Evolutionary conservation across 1,140 invertebrate genomes (phyloP).

Genomic region (Caenorhabditis brenneri): DNA sequence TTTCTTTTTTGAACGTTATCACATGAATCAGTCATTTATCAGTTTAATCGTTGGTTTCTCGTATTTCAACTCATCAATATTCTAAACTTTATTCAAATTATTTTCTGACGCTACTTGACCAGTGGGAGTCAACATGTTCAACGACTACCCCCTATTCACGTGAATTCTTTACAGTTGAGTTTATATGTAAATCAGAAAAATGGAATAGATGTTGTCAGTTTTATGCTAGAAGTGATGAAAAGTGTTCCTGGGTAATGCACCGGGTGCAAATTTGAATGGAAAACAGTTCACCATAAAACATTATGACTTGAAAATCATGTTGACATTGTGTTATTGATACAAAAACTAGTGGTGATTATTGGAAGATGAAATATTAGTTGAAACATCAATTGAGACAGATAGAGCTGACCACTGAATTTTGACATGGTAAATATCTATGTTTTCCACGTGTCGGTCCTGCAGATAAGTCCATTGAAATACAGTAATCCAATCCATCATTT

Average conservation of each 20-base stretch:
- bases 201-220: background rate
- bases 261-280: conserved; percentile 4
- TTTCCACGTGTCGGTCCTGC: background rate
- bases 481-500: background rate
- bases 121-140: background rate
- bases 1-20: too few relatives aligned
- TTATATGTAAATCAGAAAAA: background rate
- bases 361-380: background rate
- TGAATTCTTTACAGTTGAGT: background rate
- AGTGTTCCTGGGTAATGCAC: background rate
- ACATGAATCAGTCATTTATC: background rate
- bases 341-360: background rate
- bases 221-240: background rate
- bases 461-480: background rate
- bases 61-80: background rate
- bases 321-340: background rate
- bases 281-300: background rate
- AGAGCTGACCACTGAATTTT: background rate
- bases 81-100: background rate
- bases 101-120: background rate
- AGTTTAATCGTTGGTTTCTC: background rate
- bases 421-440: background rate
- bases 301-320: background rate
- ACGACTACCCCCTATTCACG: background rate
- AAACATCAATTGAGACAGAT: background rate